Percentiles rank a stretch among this genome's conserved stretches.
phyloP scores from a whole-genome alignment of 1,140 invertebrate genomes.

The Penaeus chinensis region DNA sequence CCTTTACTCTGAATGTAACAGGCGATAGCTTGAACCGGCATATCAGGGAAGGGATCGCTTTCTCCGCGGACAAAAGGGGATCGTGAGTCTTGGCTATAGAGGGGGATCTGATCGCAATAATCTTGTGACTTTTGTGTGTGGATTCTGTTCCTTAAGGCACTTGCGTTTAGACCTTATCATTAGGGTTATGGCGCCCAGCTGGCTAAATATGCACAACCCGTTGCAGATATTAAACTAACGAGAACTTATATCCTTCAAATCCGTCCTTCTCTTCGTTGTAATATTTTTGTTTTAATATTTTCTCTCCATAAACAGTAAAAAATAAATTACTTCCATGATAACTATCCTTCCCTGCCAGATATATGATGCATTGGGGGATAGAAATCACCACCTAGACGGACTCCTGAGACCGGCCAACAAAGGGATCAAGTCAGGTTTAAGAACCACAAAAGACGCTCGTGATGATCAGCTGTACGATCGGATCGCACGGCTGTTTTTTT shows the following conservation, averaged over 20 bases:
- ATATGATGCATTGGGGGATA: not conserved
- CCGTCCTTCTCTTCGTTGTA: too few species aligned
- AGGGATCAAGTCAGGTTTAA: not conserved
- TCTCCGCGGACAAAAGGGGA: conserved; percentile 34
- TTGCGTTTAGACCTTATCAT: not conserved
- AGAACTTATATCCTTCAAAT: too few species aligned
- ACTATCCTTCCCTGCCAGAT: too few species aligned
- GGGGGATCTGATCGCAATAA: conserved; percentile 39
- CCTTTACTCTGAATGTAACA: too few species aligned
- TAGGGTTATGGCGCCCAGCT: too few species aligned
- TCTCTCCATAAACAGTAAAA: too few species aligned
- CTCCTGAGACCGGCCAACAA: conserved; percentile 1
- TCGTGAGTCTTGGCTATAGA: conserved; percentile 27
- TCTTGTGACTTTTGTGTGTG: conserved; percentile 27
- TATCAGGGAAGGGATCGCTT: conserved; percentile 33
- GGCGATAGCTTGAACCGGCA: not conserved
- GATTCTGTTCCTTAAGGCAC: conserved; percentile 23
- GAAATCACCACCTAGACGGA: conserved; percentile 3
- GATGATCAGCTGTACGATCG: conserved; percentile 25
- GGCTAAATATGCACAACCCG: too few species aligned
- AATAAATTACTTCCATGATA: too few species aligned
- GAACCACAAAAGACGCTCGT: conserved; percentile 38
- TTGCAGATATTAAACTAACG: too few species aligned
- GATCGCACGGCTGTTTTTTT: conserved; percentile 11
- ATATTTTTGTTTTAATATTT: too few species aligned